Percentiles rank a stretch among this genome's conserved stretches.
Conservation (phyloP, 2,113 vertebrate genomes). For the Leuciscus idus region DNA sequence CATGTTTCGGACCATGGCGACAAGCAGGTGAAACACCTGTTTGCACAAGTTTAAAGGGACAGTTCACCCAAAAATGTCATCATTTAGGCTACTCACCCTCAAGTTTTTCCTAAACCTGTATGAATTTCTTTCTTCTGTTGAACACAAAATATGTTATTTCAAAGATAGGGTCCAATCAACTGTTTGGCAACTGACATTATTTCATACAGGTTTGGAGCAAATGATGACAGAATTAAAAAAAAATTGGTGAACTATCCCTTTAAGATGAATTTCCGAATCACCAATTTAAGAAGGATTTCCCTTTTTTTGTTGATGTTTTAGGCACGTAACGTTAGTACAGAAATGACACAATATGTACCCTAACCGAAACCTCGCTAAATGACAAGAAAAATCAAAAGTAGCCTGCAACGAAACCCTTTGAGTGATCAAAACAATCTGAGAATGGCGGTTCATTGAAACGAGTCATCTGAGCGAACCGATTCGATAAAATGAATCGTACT, state of each 20-base stretch:
- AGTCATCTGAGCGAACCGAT: neutral
- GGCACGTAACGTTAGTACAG: neutral
- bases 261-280: no score
- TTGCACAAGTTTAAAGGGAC: neutral
- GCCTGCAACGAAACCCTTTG: neutral
- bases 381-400: neutral
- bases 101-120: no score
- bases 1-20: neutral
- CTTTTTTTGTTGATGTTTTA: neutral
- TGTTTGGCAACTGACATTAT: no score
- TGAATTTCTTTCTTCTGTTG: no score
- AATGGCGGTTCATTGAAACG: neutral
- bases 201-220: no score
- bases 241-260: no score
- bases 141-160: no score
- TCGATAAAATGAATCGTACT: neutral
- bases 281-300: no score
- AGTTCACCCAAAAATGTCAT: no score
- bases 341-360: neutral
- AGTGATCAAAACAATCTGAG: neutral
- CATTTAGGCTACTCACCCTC: no score
- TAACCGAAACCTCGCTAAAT: neutral
- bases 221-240: no score
- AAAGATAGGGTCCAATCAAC: no score
- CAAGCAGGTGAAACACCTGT: neutral